phyloP scores from a whole-genome alignment of 2,888 invertebrate genomes.

The Nomada fabriciana region DNA sequence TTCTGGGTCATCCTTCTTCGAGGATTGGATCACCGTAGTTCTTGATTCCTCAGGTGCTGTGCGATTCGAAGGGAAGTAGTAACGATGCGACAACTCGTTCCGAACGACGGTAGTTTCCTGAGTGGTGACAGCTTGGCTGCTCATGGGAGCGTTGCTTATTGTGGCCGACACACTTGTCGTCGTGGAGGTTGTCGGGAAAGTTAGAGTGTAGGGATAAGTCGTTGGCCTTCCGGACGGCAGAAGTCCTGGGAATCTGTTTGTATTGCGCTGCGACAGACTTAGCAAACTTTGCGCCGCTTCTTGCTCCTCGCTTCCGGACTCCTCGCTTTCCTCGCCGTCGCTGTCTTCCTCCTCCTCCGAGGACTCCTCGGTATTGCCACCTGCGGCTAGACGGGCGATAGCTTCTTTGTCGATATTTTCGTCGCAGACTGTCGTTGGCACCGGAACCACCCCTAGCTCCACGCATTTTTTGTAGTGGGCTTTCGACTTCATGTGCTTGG shows the following conservation, averaged over 20 bases:
- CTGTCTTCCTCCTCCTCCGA: conserved; percentile 84
- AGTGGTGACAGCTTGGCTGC: conserved; percentile 65
- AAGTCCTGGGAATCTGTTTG: conserved; percentile 85
- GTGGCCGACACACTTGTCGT: conserved; percentile 54
- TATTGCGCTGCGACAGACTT: conserved; percentile 88
- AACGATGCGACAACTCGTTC: conserved; percentile 79
- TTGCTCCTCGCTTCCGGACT: conserved; percentile 87
- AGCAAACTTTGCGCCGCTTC: conserved; percentile 94
- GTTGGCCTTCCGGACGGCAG: conserved; percentile 88
- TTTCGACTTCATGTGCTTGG: conserved; percentile 99
- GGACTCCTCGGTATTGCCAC: conserved; percentile 86
- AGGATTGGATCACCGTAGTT: conserved; percentile 73
- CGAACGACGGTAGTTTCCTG: conserved; percentile 75
- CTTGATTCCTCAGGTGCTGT: conserved; percentile 69
- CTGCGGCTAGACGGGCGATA: conserved; percentile 85
- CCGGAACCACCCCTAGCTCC: conserved; percentile 92
- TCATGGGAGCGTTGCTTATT: conserved; percentile 60
- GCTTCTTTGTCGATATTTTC: conserved; percentile 86
- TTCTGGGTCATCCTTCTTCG: conserved; percentile 72
- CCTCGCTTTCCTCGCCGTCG: conserved; percentile 81
- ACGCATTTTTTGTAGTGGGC: conserved; percentile 97
- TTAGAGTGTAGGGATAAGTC: conserved; percentile 88
- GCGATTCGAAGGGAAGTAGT: conserved; percentile 82
- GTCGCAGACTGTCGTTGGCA: conserved; percentile 88
- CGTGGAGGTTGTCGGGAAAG: conserved; percentile 66